These are phyloP conservation scores for Pristionchus pacificus DNA, from an alignment of 1,140 invertebrate species.

Conservation along the genomic window DNA sequence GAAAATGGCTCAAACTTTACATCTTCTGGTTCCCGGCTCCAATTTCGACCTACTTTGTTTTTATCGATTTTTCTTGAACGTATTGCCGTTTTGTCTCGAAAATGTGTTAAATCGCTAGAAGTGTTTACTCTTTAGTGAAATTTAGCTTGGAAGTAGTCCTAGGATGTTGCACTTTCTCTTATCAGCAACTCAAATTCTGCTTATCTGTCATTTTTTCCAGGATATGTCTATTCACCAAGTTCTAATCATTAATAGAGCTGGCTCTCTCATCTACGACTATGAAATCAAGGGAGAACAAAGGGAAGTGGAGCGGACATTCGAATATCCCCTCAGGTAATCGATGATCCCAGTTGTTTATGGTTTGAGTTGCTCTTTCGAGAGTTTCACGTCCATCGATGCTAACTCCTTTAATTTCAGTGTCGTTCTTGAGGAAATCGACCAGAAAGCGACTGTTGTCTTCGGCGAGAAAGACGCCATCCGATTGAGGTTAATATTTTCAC, in stretches of 20 bases:
- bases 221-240: conserved; percentile 52
- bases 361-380: conserved; percentile 1
- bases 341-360: conserved; percentile 17
- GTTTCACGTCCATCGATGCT: background rate
- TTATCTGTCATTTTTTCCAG: no score
- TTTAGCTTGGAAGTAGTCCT: no score
- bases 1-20: no score
- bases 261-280: conserved; percentile 55
- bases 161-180: no score
- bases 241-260: conserved; percentile 54
- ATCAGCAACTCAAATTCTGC: no score
- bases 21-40: no score
- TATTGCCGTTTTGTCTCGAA: no score
- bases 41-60: no score
- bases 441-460: conserved; percentile 48
- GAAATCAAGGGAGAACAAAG: conserved; percentile 37
- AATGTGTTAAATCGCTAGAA: no score
- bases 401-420: conserved; percentile 24
- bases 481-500: conserved; percentile 35
- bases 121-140: no score
- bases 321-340: conserved; percentile 13
- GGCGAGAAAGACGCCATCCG: conserved; percentile 44
- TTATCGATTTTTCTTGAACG: no score
- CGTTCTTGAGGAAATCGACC: conserved; percentile 42
- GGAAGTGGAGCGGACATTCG: conserved; percentile 40